These are phyloP conservation scores for Prionailurus bengalensis DNA, from an alignment of 2,113 vertebrate genomes.

Conservation along the genomic window DNA sequence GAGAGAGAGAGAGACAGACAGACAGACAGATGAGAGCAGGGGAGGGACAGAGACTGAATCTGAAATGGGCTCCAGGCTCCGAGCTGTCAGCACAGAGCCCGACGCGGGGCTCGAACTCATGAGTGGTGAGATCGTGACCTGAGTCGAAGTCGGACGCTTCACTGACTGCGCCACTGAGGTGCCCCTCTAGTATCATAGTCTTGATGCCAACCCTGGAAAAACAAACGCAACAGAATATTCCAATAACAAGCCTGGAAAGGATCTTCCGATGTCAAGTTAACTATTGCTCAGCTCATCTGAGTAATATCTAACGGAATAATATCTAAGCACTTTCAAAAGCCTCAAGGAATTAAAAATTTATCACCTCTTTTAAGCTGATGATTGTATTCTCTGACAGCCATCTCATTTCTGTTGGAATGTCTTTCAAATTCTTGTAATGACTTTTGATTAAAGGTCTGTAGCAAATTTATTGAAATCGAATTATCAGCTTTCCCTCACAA, in stretches of 20 bases:
- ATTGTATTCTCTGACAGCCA: background rate
- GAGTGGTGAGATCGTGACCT: too few species aligned
- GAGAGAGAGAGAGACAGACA: too few species aligned
- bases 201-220: background rate
- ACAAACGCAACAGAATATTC: background rate
- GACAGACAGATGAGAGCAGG: too few species aligned
- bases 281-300: background rate
- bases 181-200: background rate
- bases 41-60: too few species aligned
- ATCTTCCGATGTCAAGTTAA: background rate
- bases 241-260: background rate
- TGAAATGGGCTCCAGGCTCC: too few species aligned
- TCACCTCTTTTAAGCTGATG: background rate
- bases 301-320: background rate
- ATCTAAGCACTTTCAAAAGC: background rate
- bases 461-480: background rate
- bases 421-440: background rate
- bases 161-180: too few species aligned
- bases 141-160: too few species aligned
- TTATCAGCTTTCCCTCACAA: slow-evolving; percentile 13
- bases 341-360: background rate
- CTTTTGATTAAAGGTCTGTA: background rate
- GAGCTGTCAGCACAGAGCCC: too few species aligned
- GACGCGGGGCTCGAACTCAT: too few species aligned
- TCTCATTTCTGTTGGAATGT: background rate